Evolutionary conservation across 2,888 invertebrate genomes (phyloP).

Genomic region (Pemphredon lugubris): DNA sequence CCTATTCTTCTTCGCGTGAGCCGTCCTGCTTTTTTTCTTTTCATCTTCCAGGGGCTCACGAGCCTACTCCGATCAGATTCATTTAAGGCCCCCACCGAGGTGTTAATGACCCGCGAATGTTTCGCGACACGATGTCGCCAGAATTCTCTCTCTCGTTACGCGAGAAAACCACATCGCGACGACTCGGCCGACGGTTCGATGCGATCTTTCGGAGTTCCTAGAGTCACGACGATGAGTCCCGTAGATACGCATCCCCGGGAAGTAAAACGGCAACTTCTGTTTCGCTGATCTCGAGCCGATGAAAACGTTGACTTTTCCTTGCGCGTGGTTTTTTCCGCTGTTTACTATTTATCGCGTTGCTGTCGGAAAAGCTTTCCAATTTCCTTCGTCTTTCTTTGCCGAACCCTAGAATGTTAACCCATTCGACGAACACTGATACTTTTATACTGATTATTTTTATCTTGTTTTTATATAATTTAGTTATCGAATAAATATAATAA

Average conservation of each 20-base stretch:
- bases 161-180: not conserved
- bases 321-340: not conserved
- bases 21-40: conserved; percentile 30
- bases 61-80: conserved; percentile 46
- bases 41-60: conserved; percentile 16
- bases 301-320: not conserved
- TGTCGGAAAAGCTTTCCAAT: too few relatives aligned
- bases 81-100: conserved; percentile 36
- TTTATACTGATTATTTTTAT: too few relatives aligned
- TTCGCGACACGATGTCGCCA: conserved; percentile 22
- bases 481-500: too few relatives aligned
- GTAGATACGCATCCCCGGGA: conserved; percentile 45
- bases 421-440: too few relatives aligned
- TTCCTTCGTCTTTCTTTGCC: too few relatives aligned
- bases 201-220: conserved; percentile 58
- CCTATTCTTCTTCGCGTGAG: conserved; percentile 35
- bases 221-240: conserved; percentile 49
- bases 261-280: not conserved
- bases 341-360: not conserved
- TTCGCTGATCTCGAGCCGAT: not conserved
- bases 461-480: too few relatives aligned
- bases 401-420: too few relatives aligned
- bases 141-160: conserved; percentile 40
- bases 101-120: conserved; percentile 44
- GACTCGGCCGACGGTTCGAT: conserved; percentile 49